Evolutionary conservation across 2,113 vertebrate genomes (phyloP), one percentile per base, ranked within the genome.

Genomic region (Seriola aureovittata): DNA sequence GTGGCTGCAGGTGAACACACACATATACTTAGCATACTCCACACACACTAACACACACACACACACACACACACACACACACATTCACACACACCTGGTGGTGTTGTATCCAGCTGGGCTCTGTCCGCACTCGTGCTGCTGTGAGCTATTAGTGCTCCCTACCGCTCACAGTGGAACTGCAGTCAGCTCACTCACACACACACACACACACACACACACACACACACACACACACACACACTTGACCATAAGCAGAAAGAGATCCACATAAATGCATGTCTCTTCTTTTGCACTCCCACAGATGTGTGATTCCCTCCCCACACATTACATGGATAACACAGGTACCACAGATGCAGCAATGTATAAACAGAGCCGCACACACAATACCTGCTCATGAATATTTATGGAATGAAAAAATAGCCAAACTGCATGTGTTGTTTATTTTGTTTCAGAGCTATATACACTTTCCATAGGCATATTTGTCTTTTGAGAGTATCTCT

Each of bases 1-100:
- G 97, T 99, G 98, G 98, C 93, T 87, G 93, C 90, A 96, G 94
- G 91, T 91, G 94, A 94, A 89, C 60, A 91, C 93, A 78, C 89
- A 69, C 89, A 68, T 60, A 71, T 63, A 58, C 67, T 80, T 32
- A 12, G 40, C 62, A 68, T 44, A 78, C 64, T 62, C 59, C 21
- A 48, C 46, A 29, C 57, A 25, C 29, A 50, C 58, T 29, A 29
- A 29, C 81, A 52, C 67, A 29, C 29, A 29, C 58, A 29, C 21
- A 48, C 46, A 29, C 57, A 25, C 29, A 50, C 58, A 29, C 81
- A 52, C 67, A 29, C 29, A 29, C 58, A 63, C 70, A 54, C 46
- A 40, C 54, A 50, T 25, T 21, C 44, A 48, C 79, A 76, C 76
- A 19, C 55, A 71, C 40, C 8, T n/a, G 40, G 55, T 50, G 40